Evolutionary conservation across 2,113 vertebrate species (phyloP).

Genomic region (Lasiurus cinereus): DNA sequence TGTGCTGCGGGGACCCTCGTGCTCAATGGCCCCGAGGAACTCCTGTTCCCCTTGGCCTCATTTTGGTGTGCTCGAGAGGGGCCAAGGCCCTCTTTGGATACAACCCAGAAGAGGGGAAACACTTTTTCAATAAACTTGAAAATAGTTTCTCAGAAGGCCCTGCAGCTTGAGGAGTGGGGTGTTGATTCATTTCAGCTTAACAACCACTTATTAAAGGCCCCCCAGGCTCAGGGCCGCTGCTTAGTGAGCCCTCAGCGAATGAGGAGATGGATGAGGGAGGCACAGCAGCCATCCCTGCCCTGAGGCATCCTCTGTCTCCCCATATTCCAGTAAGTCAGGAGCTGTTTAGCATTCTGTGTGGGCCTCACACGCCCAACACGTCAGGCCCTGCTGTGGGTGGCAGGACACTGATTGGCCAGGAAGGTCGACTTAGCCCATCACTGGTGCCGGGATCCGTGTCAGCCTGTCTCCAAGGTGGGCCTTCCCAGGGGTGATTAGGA

Average conservation of each 20-base stretch:
- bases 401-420: background rate
- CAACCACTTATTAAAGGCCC: background rate
- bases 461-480: background rate
- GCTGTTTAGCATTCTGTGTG: background rate
- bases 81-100: background rate
- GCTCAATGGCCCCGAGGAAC: background rate
- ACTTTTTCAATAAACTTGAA: slow-evolving; percentile 33
- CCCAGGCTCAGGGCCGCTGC: background rate
- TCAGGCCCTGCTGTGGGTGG: background rate
- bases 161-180: background rate
- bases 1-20: background rate
- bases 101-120: background rate
- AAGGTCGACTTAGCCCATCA: background rate
- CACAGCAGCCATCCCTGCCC: background rate
- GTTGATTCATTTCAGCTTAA: background rate
- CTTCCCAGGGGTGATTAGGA: background rate
- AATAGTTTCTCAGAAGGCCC: slow-evolving; percentile 8
- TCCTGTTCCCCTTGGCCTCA: background rate
- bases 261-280: background rate
- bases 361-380: background rate
- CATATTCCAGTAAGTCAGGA: background rate
- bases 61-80: background rate
- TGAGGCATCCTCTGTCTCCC: background rate
- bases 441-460: background rate
- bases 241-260: background rate